phyloP scores from a whole-genome alignment of 2,888 invertebrate genomes.

The Thalpophila matura region DNA sequence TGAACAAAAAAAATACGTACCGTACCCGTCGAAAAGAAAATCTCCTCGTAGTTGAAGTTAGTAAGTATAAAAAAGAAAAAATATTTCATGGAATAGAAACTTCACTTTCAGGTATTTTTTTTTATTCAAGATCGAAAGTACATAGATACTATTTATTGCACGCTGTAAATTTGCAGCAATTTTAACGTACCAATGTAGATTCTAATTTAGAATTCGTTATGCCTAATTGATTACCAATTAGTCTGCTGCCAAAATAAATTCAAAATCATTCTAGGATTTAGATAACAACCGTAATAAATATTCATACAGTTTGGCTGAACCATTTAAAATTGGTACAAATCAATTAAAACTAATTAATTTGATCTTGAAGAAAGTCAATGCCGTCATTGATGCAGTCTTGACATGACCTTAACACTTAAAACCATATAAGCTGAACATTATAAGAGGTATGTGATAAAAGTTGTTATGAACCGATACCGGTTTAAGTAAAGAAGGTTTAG shows the following conservation, averaged over 20 bases:
- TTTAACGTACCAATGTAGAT: constrained; percentile 23
- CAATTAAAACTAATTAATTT: constrained; percentile 41
- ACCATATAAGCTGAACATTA: constrained; percentile 20
- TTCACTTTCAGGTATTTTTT: constrained; percentile 2
- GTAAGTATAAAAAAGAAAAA: constrained; percentile 2
- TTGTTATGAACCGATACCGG: constrained; percentile 50
- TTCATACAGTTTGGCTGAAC: constrained; percentile 32
- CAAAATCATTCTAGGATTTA: constrained; percentile 31
- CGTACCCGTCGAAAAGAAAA: not conserved
- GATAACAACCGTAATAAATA: constrained; percentile 45
- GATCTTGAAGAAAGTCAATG: constrained; percentile 39
- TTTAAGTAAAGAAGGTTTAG: constrained; percentile 71
- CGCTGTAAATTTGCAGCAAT: constrained; percentile 8
- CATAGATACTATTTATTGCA: not conserved
- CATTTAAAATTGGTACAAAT: constrained; percentile 39
- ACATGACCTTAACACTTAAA: constrained; percentile 47
- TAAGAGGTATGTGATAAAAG: constrained; percentile 42
- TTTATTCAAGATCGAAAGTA: constrained; percentile 8
- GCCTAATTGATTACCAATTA: constrained; percentile 41
- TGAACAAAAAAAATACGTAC: not conserved
- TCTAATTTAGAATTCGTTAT: constrained; percentile 39
- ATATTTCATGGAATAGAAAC: not conserved
- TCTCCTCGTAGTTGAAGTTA: not conserved
- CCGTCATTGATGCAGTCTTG: constrained; percentile 21
- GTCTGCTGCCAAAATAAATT: constrained; percentile 31